A percentile compares a stretch with the other conserved stretches of the same genome.
Conservation (phyloP, 2,797 vertebrate species). For the Limosa lapponica region DNA sequence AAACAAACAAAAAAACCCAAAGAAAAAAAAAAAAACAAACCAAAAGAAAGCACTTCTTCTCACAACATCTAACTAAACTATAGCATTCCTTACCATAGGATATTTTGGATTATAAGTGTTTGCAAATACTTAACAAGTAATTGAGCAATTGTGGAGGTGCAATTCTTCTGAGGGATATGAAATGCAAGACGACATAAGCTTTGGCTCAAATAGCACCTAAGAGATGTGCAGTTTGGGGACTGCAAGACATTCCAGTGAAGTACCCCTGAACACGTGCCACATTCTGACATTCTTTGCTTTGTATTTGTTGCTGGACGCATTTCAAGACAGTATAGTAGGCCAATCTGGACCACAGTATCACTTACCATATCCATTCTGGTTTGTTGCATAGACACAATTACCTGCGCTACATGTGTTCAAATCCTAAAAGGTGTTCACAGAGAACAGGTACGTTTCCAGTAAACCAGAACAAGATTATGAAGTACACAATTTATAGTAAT, state of each 20-base stretch:
- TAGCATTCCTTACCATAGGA: neutral
- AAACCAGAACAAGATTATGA: neutral
- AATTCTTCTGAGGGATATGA: neutral
- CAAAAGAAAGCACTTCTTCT: neutral
- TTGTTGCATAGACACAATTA: neutral
- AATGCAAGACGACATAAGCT: neutral
- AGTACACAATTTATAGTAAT: neutral
- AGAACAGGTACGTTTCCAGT: neutral
- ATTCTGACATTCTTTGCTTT: neutral
- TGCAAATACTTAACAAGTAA: neutral
- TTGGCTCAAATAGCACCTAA: neutral
- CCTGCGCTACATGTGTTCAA: neutral
- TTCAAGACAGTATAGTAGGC: neutral
- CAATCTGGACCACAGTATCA: neutral
- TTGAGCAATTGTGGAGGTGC: neutral
- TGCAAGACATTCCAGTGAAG: neutral
- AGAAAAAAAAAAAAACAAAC: neutral
- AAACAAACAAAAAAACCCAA: neutral
- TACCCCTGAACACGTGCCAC: neutral
- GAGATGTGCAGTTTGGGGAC: neutral
- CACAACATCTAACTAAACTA: neutral
- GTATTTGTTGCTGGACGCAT: neutral
- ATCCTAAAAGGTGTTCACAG: neutral
- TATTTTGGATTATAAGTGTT: neutral
- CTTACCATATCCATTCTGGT: neutral